A percentile compares a stretch with the other conserved stretches of the same genome.
Evolutionary conservation across 2,888 invertebrate species (phyloP).

Genomic region (Sussaba pulchella): DNA sequence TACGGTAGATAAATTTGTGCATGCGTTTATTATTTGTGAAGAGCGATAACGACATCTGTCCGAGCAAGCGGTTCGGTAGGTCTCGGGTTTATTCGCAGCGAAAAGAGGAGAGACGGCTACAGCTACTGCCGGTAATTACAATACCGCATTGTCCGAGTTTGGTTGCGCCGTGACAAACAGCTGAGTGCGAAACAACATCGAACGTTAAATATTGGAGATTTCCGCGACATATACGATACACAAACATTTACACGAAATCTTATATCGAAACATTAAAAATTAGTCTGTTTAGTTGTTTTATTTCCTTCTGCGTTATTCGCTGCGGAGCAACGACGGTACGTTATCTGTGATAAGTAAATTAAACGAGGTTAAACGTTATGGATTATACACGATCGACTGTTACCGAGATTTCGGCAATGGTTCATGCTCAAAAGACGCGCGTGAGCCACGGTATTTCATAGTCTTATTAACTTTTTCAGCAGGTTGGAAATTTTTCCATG

Average conservation of each 20-base stretch:
- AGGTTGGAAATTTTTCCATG: conserved; percentile 64
- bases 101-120: conserved; percentile 6
- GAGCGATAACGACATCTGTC: neutral
- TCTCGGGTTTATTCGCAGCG: conserved; percentile 9
- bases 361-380: conserved; percentile 41
- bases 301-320: conserved; percentile 59
- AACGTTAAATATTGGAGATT: conserved; percentile 6
- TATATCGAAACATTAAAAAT: conserved; percentile 14
- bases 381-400: neutral
- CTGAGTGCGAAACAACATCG: conserved; percentile 7
- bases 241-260: neutral
- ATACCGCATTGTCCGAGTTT: conserved; percentile 22
- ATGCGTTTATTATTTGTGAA: neutral
- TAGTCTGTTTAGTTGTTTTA: conserved; percentile 46
- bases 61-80: conserved; percentile 27
- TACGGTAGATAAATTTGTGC: conserved; percentile 15
- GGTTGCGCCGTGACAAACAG: conserved; percentile 33
- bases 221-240: neutral
- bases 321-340: conserved; percentile 61
- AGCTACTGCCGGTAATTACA: conserved; percentile 37
- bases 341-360: conserved; percentile 5
- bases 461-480: conserved; percentile 40
- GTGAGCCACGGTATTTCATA: neutral
- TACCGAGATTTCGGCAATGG: neutral
- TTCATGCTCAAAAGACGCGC: conserved; percentile 13